Conservation (phyloP, 2,888 invertebrate genomes). For the Nymphalis polychloros region DNA sequence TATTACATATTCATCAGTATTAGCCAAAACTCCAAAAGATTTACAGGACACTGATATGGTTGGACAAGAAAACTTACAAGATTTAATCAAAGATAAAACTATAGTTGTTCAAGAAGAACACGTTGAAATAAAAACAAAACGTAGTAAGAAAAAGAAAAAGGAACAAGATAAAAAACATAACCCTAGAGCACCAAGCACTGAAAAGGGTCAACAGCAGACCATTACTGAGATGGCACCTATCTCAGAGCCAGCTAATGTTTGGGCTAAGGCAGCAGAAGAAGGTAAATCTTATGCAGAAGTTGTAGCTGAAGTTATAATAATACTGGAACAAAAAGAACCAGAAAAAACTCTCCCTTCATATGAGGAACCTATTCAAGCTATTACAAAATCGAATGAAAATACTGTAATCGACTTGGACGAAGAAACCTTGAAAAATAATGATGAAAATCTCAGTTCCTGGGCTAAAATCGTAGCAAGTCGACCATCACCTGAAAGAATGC, state of each 20-base stretch:
- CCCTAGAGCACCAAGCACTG: slow-evolving; percentile 19
- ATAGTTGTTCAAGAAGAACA: slow-evolving; percentile 33
- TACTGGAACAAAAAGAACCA: slow-evolving; percentile 42
- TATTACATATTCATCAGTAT: slow-evolving; percentile 25
- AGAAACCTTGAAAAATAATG: slow-evolving; percentile 31
- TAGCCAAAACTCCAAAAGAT: slow-evolving; percentile 13
- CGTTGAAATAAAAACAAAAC: slow-evolving; percentile 54
- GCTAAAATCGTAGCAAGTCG: slow-evolving; percentile 68
- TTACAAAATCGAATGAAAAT: slow-evolving; percentile 31
- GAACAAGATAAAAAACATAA: slow-evolving; percentile 54
- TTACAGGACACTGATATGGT: slow-evolving; percentile 35
- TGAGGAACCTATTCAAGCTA: slow-evolving; percentile 20
- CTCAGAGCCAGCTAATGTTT: slow-evolving; percentile 60
- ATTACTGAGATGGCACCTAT: slow-evolving; percentile 24
- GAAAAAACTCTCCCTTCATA: slow-evolving; percentile 23
- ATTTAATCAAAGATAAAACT: not conserved
- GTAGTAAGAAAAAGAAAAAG: slow-evolving; percentile 66
- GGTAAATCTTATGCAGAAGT: slow-evolving; percentile 88
- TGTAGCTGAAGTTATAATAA: slow-evolving; percentile 74
- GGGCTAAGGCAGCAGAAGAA: slow-evolving; percentile 77
- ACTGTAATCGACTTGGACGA: slow-evolving; percentile 33
- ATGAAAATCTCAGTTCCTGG: slow-evolving; percentile 59
- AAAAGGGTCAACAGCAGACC: slow-evolving; percentile 12
- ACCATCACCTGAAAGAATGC: slow-evolving; percentile 59
- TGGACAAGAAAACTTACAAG: slow-evolving; percentile 9